phyloP scores from a whole-genome alignment of 2,113 vertebrate species.

The Bufo gargarizans region DNA sequence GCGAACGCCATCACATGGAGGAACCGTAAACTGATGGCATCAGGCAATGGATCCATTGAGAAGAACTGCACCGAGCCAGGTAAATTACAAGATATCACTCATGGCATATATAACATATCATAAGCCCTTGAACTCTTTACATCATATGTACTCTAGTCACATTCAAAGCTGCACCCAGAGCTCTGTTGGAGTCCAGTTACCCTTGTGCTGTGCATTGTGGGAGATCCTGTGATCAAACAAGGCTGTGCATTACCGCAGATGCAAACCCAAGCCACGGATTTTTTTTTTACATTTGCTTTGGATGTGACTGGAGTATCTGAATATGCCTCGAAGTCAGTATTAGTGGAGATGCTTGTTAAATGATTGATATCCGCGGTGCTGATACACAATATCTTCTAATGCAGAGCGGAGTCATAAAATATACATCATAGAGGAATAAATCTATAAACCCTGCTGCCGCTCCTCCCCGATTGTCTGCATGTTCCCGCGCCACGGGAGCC shows the following conservation, averaged over 20 bases:
- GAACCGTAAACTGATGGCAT: slow-evolving; percentile 84
- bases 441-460: not conserved
- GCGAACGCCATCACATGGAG: slow-evolving; percentile 77
- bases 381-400: not conserved
- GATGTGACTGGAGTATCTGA: not conserved
- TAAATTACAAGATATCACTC: slow-evolving; percentile 60
- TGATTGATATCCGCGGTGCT: not conserved
- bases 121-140: not conserved
- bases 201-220: not conserved
- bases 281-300: not conserved
- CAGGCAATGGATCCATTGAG: slow-evolving; percentile 74
- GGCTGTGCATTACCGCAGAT: not conserved
- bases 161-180: not conserved
- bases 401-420: not conserved
- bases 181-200: no score
- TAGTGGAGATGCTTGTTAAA: not conserved
- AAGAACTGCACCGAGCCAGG: slow-evolving; percentile 94
- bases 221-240: not conserved
- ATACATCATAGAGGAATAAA: slow-evolving; percentile 4
- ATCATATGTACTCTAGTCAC: not conserved
- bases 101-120: not conserved
- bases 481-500: not conserved
- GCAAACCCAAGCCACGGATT: not conserved
- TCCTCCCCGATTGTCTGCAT: not conserved
- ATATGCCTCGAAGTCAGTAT: no score